Evolutionary conservation across 2,888 invertebrate genomes (phyloP).

Genomic region (Amphipoea lucens): DNA sequence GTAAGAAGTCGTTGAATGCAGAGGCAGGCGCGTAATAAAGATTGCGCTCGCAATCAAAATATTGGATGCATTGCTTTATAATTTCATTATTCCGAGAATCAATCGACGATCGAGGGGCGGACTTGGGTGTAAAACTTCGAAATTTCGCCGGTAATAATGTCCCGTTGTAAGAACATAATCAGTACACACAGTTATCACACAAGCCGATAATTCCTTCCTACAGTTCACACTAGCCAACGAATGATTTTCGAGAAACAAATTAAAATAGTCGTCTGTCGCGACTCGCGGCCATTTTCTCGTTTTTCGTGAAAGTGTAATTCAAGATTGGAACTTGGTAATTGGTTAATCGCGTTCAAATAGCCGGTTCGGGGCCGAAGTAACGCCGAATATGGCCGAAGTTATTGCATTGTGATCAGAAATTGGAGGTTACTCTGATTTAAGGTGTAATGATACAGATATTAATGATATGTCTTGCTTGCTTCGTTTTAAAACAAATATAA

Average conservation of each 20-base stretch:
- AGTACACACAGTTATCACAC: slow-evolving; percentile 64
- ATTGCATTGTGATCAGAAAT: slow-evolving; percentile 62
- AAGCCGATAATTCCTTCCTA: slow-evolving; percentile 75
- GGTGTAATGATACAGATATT: slow-evolving; percentile 55
- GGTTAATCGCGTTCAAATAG: slow-evolving; percentile 75
- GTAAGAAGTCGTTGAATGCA: slow-evolving; percentile 48
- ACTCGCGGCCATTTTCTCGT: slow-evolving; percentile 57
- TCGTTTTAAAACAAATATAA: slow-evolving; percentile 64
- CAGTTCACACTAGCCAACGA: slow-evolving; percentile 78
- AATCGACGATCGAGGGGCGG: slow-evolving; percentile 76
- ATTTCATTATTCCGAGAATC: slow-evolving; percentile 84
- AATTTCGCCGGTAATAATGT: slow-evolving; percentile 75
- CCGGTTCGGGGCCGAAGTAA: slow-evolving; percentile 60
- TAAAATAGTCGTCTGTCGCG: slow-evolving; percentile 60
- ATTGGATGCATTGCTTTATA: slow-evolving; percentile 74
- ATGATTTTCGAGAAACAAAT: slow-evolving; percentile 61
- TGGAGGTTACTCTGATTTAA: slow-evolving; percentile 48
- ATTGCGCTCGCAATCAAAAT: slow-evolving; percentile 73
- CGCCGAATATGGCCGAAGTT: slow-evolving; percentile 68
- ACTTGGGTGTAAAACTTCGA: slow-evolving; percentile 75
- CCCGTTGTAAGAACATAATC: slow-evolving; percentile 81
- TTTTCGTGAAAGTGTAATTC: slow-evolving; percentile 71
- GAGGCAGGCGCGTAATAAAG: slow-evolving; percentile 65
- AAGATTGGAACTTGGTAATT: slow-evolving; percentile 71
- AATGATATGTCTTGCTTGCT: slow-evolving; percentile 42